Base-by-base conservation (phyloP, 2,888 invertebrate species). In the Xestia ashworthii region DNA sequence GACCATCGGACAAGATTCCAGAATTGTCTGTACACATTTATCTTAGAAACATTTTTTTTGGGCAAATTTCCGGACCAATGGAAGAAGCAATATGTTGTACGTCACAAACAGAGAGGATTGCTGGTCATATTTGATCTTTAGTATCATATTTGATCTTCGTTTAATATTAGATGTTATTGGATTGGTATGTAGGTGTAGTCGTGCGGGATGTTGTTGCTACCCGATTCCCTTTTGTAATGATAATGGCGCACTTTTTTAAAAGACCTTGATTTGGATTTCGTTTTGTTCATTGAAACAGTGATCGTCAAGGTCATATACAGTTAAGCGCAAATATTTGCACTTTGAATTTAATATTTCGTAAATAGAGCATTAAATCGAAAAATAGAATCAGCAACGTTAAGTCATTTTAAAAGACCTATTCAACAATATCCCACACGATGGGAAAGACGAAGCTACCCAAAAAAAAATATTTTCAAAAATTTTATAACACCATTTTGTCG, bases 1-100 rank as follows among this genome's bases (percentile, higher is more conserved):
- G 46, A 44, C 5, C 58, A 22, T 66, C 62, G 53, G 32, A 73
- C 64, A 46, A 78, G 41, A 74, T 79, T 82, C 41, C 19, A 41
- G 46, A 66, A 71, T 60, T 60, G n/a, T 71, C n/a, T 69, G 66
- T 25, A 62, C 46, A 16, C 22, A 60, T 32, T 0, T 38, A 25
- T 46, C 38, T 6, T 19, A 12, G 25, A 16, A 32, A 48, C 53
- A 16, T 50, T 64, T 16, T 71, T 76, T 41, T 65, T 55, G 38
- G 8, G 16, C 1, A 12, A 16, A 55, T 50, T 53, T 65, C 11
- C 22, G 19, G 11, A 22, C 11, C 11, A 55, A 44, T 19, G 16
- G 14, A 67, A 22, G 11, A 50, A 62, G 12, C 22, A 67, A 76
- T 48, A 48, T n/a, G 14, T 64, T 68, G 58, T 44, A 38, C 9